Conservation (phyloP, 35 echinoderm and acorn worm genomes). For the Patiria miniata region DNA sequence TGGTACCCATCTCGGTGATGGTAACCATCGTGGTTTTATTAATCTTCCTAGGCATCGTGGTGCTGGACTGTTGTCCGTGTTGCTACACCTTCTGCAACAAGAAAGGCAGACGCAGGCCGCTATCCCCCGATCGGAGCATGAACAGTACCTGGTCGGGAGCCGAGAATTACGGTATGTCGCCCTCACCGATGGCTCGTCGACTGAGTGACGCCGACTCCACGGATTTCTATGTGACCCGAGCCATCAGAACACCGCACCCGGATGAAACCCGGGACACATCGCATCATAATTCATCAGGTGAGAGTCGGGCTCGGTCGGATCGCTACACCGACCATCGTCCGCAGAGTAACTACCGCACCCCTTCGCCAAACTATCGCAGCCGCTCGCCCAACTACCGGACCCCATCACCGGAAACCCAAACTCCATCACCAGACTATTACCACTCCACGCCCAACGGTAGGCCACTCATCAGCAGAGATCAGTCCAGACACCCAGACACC, state of each 20-base stretch:
- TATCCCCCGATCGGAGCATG: constrained; percentile 3
- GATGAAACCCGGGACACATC: neutral
- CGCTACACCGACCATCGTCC: too few relatives aligned
- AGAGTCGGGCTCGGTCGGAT: neutral
- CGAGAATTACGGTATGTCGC: neutral
- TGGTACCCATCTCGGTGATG: constrained; percentile 46
- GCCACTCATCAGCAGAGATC: neutral
- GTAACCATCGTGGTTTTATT: constrained; percentile 23
- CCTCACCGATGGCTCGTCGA: neutral
- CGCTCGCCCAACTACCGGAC: neutral
- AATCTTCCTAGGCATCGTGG: constrained; percentile 32
- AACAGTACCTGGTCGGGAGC: constrained; percentile 2
- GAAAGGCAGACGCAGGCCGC: neutral
- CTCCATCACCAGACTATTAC: neutral
- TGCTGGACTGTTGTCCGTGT: constrained; percentile 39
- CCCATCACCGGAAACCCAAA: neutral
- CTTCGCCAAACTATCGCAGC: constrained; percentile 2
- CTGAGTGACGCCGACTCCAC: neutral
- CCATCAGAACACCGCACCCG: neutral
- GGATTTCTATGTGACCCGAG: constrained; percentile 26
- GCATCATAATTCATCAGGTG: neutral
- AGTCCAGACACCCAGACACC: neutral
- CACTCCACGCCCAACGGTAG: constrained; percentile 6
- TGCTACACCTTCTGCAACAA: constrained; percentile 1
- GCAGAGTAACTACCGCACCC: neutral